phyloP scores from a whole-genome alignment of 2,888 invertebrate species.

The Troides aeacus region DNA sequence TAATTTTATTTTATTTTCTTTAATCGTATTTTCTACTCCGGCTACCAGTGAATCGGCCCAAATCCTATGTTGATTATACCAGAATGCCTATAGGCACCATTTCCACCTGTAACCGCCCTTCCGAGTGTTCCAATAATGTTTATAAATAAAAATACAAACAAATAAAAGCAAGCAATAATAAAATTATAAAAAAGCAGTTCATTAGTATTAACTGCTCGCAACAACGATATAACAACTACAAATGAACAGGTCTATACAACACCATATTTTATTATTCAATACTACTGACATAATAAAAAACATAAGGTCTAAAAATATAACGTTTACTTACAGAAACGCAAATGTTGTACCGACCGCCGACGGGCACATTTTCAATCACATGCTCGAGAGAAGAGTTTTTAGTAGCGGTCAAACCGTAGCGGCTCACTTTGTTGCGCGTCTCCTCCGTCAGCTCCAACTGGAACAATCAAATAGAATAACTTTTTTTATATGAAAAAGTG shows the following conservation, averaged over 20 bases:
- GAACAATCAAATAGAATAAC: background rate
- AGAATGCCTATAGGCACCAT: no score
- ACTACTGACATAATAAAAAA: background rate
- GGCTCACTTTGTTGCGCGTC: slow-evolving; percentile 55
- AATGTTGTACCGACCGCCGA: slow-evolving; percentile 76
- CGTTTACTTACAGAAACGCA: slow-evolving; percentile 62
- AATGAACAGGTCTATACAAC: background rate
- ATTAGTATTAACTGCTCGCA: no score
- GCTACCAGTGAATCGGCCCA: no score
- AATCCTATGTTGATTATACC: no score
- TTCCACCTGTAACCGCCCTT: no score
- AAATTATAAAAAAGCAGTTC: no score
- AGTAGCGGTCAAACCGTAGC: slow-evolving; percentile 72
- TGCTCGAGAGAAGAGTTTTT: slow-evolving; percentile 72
- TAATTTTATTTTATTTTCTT: no score
- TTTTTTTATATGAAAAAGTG: background rate
- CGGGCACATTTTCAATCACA: slow-evolving; percentile 73
- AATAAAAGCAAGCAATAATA: no score
- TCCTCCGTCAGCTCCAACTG: slow-evolving; percentile 65
- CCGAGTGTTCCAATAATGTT: no score
- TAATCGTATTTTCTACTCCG: no score
- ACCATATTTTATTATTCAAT: no score
- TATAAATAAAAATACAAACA: no score
- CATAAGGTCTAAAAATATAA: background rate
- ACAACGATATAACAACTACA: background rate